phyloP scores from a whole-genome alignment of 2,113 vertebrate genomes.

The Sminthopsis crassicaudata region DNA sequence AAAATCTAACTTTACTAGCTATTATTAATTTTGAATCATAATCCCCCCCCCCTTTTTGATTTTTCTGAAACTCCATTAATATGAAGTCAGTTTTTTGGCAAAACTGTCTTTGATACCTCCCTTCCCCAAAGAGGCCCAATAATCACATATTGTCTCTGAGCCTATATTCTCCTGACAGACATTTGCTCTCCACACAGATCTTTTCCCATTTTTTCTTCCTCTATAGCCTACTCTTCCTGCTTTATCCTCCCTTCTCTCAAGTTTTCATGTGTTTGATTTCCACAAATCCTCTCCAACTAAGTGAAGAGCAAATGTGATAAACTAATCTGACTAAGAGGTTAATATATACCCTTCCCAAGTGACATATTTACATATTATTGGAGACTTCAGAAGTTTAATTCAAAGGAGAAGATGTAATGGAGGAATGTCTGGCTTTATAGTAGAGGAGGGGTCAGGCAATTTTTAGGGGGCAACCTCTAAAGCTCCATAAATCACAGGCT shows the following conservation, averaged over 20 bases:
- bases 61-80: conserved; percentile 1
- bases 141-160: not conserved
- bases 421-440: not conserved
- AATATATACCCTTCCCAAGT: not conserved
- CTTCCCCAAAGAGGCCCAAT: not conserved
- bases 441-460: not conserved
- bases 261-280: not conserved
- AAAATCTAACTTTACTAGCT: not conserved
- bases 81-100: not conserved
- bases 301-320: conserved; percentile 8
- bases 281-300: not conserved
- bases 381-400: too few relatives aligned
- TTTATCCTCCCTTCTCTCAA: not conserved
- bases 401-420: not conserved
- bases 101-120: not conserved
- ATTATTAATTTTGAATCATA: not conserved
- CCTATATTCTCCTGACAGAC: not conserved
- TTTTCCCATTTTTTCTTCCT: not conserved
- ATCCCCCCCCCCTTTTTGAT: not conserved
- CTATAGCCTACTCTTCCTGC: not conserved
- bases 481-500: not conserved
- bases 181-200: conserved; percentile 16
- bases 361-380: not conserved
- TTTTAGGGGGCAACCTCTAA: not conserved
- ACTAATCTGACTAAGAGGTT: not conserved